Conservation (phyloP, 1,140 invertebrate genomes). For the Epicauta chinensis region DNA sequence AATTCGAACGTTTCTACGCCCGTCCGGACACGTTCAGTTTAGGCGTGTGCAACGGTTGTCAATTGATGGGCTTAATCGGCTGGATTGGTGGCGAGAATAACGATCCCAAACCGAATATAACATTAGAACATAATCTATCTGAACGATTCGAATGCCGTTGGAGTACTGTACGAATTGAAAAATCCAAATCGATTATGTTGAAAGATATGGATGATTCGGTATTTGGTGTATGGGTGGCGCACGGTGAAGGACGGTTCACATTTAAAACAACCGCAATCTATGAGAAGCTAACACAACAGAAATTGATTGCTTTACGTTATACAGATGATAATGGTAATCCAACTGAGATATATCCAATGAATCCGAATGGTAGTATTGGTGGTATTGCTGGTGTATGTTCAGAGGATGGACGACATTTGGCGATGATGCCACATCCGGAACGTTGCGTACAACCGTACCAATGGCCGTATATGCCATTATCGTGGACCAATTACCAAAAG, state of each 20-base stretch:
- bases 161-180: slow-evolving; percentile 60
- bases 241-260: slow-evolving; percentile 83
- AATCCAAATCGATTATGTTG: slow-evolving; percentile 77
- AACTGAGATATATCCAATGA: slow-evolving; percentile 82
- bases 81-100: slow-evolving; percentile 55
- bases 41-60: slow-evolving; percentile 97
- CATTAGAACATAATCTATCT: slow-evolving; percentile 80
- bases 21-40: slow-evolving; percentile 86
- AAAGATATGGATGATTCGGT: slow-evolving; percentile 75
- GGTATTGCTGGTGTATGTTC: slow-evolving; percentile 88
- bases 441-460: slow-evolving; percentile 80
- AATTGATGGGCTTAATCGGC: slow-evolving; percentile 84
- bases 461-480: slow-evolving; percentile 65
- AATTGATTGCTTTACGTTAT: slow-evolving; percentile 73
- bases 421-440: slow-evolving; percentile 98
- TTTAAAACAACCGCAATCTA: slow-evolving; percentile 52
- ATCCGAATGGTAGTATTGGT: slow-evolving; percentile 85
- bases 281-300: slow-evolving; percentile 50
- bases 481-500: slow-evolving; percentile 46
- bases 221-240: slow-evolving; percentile 94
- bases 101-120: slow-evolving; percentile 53
- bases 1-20: slow-evolving; percentile 66
- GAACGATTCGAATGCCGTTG: slow-evolving; percentile 89
- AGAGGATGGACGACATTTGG: slow-evolving; percentile 83
- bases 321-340: slow-evolving; percentile 71